A percentile compares a stretch with the other conserved stretches of the same genome.
Conservation (phyloP, 2,888 invertebrate genomes). For the Pseudanteris insignis region DNA sequence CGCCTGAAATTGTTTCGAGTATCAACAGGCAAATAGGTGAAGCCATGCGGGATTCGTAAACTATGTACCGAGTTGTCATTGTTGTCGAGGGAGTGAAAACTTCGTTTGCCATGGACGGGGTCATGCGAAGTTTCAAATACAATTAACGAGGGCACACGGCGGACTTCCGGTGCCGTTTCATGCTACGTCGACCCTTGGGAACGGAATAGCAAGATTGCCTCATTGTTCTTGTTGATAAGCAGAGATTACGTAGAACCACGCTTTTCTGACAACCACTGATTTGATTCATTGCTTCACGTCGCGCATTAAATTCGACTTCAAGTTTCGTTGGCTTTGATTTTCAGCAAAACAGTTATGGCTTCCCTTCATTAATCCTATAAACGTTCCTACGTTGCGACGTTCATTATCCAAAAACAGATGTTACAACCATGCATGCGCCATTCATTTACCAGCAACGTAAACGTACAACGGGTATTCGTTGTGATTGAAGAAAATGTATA, state of each 20-base stretch:
- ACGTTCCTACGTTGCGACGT: too few relatives aligned
- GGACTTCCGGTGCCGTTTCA: slow-evolving; percentile 62
- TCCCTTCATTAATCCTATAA: too few relatives aligned
- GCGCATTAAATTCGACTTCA: slow-evolving; percentile 44
- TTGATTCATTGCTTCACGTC: slow-evolving; percentile 48
- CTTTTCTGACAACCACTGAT: slow-evolving; percentile 44
- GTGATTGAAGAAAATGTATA: too few relatives aligned
- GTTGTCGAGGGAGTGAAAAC: slow-evolving; percentile 39
- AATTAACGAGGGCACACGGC: slow-evolving; percentile 63
- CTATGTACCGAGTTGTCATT: slow-evolving; percentile 28
- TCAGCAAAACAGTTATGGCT: too few relatives aligned
- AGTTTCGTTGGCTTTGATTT: too few relatives aligned
- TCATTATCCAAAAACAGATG: too few relatives aligned
- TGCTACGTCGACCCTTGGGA: slow-evolving; percentile 60
- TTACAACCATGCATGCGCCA: too few relatives aligned
- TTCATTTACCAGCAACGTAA: too few relatives aligned
- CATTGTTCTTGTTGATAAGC: slow-evolving; percentile 56
- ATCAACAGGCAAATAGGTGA: slow-evolving; percentile 24
- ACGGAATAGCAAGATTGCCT: slow-evolving; percentile 58
- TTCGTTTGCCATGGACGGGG: slow-evolving; percentile 47
- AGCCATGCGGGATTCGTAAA: slow-evolving; percentile 23
- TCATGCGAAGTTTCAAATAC: slow-evolving; percentile 60
- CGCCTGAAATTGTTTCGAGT: slow-evolving; percentile 16
- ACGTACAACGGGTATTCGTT: too few relatives aligned
- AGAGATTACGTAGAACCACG: slow-evolving; percentile 43